Evolutionary conservation across 2,888 invertebrate species (phyloP).

Genomic region (Phaonia tiefii): DNA sequence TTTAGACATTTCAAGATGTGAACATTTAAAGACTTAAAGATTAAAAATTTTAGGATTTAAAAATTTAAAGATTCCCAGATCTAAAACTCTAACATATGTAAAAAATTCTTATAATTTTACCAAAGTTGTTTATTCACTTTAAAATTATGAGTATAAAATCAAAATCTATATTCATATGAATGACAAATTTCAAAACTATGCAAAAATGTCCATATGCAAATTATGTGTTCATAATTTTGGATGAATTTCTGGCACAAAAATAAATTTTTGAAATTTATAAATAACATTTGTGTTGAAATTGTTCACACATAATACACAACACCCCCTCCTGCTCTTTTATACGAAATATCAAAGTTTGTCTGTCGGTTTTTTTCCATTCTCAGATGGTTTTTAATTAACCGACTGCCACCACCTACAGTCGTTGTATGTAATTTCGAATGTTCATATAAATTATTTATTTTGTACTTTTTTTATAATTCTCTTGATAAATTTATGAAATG

Average conservation of each 20-base stretch:
- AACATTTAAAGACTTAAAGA: too few relatives aligned
- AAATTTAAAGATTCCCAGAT: too few relatives aligned
- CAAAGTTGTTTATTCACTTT: too few relatives aligned
- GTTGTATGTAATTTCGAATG: too few relatives aligned
- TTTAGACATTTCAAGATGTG: too few relatives aligned
- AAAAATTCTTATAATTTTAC: too few relatives aligned
- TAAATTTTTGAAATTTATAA: slow-evolving; percentile 30
- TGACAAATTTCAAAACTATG: slow-evolving; percentile 30
- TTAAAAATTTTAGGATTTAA: too few relatives aligned
- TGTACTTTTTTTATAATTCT: not conserved
- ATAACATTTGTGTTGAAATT: slow-evolving; percentile 14
- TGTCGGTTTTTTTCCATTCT: slow-evolving; percentile 6
- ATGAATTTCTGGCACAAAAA: slow-evolving; percentile 25
- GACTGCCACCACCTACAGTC: slow-evolving; percentile 42
- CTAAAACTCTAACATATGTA: too few relatives aligned
- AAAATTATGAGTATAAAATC: too few relatives aligned
- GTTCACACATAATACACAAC: slow-evolving; percentile 1
- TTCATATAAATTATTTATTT: slow-evolving; percentile 33
- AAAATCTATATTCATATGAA: too few relatives aligned
- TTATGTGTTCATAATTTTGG: not conserved
- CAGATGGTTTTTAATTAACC: slow-evolving; percentile 28
- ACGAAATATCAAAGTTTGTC: slow-evolving; percentile 9
- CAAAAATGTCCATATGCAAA: slow-evolving; percentile 8
- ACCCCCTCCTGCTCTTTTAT: slow-evolving; percentile 1
- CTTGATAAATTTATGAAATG: not conserved